Conservation (phyloP, 2,113 vertebrate species). For the Callipepla californica region DNA sequence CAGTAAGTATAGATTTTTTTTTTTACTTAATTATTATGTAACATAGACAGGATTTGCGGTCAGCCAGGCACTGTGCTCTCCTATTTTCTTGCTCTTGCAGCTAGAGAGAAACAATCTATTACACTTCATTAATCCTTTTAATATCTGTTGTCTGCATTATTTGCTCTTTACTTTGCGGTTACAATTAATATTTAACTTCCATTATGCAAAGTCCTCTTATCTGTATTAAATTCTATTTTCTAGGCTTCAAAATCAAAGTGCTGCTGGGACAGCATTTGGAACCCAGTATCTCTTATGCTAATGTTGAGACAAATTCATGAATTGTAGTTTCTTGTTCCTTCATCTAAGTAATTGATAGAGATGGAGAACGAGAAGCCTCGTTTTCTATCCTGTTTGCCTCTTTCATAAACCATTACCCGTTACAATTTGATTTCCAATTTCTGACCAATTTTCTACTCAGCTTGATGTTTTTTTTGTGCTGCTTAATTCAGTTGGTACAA, state of each 20-base stretch:
- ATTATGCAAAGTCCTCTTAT: constrained; percentile 26
- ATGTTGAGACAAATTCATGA: constrained; percentile 6
- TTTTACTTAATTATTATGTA: background rate
- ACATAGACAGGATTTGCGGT: background rate
- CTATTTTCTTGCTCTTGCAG: constrained; percentile 14
- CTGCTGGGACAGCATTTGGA: background rate
- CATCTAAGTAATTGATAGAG: constrained; percentile 26
- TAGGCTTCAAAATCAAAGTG: background rate
- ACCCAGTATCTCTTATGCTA: background rate
- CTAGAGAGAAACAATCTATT: constrained; percentile 30
- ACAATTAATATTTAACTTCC: constrained; percentile 70
- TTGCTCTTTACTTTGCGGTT: constrained; percentile 39
- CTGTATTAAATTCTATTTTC: constrained; percentile 32
- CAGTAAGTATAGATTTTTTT: constrained; percentile 16
- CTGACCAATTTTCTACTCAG: constrained; percentile 18
- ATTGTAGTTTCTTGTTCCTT: constrained; percentile 15
- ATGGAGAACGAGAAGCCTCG: background rate
- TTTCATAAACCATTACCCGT: constrained; percentile 34
- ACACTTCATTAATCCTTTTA: constrained; percentile 51
- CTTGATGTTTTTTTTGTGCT: constrained; percentile 20
- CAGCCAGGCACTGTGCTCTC: background rate
- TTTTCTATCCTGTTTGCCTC: background rate
- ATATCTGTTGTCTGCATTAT: constrained; percentile 56
- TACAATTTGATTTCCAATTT: constrained; percentile 53
- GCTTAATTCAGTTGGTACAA: background rate